Evolutionary conservation across 1,140 invertebrate genomes (phyloP).

Genomic region (Zophobas atratus): DNA sequence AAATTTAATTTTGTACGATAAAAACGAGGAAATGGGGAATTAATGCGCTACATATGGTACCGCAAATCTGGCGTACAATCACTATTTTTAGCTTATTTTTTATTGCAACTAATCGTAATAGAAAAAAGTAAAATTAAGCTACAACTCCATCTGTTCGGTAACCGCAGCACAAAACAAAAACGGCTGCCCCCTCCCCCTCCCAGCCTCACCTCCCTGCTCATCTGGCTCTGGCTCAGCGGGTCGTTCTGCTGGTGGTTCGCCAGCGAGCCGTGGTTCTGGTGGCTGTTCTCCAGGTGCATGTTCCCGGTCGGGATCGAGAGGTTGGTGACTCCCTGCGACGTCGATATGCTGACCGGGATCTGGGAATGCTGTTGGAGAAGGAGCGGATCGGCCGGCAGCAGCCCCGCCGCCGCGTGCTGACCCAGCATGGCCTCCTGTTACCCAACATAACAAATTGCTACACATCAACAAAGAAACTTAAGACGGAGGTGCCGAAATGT

Average conservation of each 20-base stretch:
- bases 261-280: constrained; percentile 66
- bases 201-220: constrained; percentile 54
- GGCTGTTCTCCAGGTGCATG: constrained; percentile 64
- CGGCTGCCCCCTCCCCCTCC: too few relatives aligned
- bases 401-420: constrained; percentile 62
- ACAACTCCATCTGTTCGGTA: too few relatives aligned
- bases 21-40: too few relatives aligned
- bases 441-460: constrained; percentile 29
- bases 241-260: constrained; percentile 66
- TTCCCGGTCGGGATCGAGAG: constrained; percentile 64
- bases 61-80: too few relatives aligned
- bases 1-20: too few relatives aligned
- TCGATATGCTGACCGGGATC: constrained; percentile 65
- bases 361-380: constrained; percentile 65
- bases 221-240: constrained; percentile 59
- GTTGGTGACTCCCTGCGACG: constrained; percentile 64
- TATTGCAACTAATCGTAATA: too few relatives aligned
- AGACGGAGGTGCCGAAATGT: background rate
- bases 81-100: too few relatives aligned
- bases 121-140: too few relatives aligned
- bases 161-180: too few relatives aligned
- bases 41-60: too few relatives aligned
- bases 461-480: constrained; percentile 42
- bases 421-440: constrained; percentile 63
- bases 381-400: constrained; percentile 64